phyloP scores from a whole-genome alignment of 2,113 vertebrate genomes.

The Eleginops maclovinus region DNA sequence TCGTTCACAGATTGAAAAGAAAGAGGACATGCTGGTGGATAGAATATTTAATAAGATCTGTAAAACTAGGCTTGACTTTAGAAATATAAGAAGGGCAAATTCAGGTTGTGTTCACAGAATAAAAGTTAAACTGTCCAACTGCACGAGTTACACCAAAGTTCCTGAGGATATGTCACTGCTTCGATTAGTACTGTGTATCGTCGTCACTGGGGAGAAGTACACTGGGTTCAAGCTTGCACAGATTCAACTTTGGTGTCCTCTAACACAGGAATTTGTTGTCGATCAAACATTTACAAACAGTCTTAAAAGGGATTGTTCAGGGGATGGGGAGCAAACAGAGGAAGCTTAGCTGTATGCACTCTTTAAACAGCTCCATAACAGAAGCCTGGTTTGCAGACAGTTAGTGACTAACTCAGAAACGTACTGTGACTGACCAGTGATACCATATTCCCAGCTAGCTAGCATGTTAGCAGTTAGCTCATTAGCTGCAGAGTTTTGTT shows the following conservation, averaged over 20 bases:
- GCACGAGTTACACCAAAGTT: too few species aligned
- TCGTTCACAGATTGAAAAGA: conserved; percentile 15
- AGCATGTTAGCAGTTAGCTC: not conserved
- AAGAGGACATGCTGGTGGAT: not conserved
- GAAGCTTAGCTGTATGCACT: not conserved
- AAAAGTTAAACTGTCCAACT: too few species aligned
- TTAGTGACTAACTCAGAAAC: not conserved
- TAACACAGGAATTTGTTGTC: not conserved
- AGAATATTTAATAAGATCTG: conserved; percentile 4
- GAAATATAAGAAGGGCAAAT: not conserved
- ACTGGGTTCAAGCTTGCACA: too few species aligned
- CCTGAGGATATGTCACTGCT: too few species aligned
- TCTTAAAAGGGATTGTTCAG: not conserved
- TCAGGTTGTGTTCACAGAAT: not conserved
- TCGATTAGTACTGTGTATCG: too few species aligned
- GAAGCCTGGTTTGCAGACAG: not conserved
- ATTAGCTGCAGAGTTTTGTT: not conserved
- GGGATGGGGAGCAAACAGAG: not conserved
- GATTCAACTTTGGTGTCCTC: not conserved
- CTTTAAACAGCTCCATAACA: not conserved
- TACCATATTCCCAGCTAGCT: not conserved
- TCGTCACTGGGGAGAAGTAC: too few species aligned
- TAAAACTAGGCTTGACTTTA: not conserved
- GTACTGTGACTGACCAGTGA: not conserved
- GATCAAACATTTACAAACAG: not conserved